Evolutionary conservation across 2,888 invertebrate species (phyloP).

Genomic region (Anthrax anthrax): DNA sequence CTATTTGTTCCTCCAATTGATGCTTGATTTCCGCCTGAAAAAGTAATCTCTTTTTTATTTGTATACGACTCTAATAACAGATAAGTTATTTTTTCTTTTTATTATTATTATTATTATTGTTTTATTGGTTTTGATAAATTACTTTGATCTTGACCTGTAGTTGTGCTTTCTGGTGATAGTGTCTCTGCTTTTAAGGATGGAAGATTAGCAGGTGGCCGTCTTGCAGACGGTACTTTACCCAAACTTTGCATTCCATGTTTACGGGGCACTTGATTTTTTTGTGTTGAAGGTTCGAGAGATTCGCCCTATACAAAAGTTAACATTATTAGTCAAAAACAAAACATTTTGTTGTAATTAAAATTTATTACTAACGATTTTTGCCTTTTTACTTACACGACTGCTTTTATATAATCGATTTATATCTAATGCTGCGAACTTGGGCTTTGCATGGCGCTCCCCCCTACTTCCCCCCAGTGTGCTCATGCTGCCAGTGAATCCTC

Average conservation of each 20-base stretch:
- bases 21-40: slow-evolving; percentile 9
- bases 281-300: slow-evolving; percentile 74
- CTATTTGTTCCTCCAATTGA: slow-evolving; percentile 8
- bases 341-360: too few relatives aligned
- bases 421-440: slow-evolving; percentile 92
- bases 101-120: too few relatives aligned
- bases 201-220: slow-evolving; percentile 96
- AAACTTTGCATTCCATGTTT: slow-evolving; percentile 99
- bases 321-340: slow-evolving; percentile 2
- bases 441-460: slow-evolving; percentile 50
- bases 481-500: slow-evolving; percentile 38
- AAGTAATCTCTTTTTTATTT: too few relatives aligned
- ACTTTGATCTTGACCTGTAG: slow-evolving; percentile 8
- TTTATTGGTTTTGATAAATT: background rate
- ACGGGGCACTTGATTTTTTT: slow-evolving; percentile 78
- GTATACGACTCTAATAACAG: too few relatives aligned
- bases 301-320: slow-evolving; percentile 48
- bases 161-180: slow-evolving; percentile 29
- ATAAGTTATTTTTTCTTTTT: background rate
- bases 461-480: slow-evolving; percentile 38
- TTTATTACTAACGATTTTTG: too few relatives aligned
- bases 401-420: slow-evolving; percentile 93
- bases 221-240: slow-evolving; percentile 96
- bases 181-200: slow-evolving; percentile 97
- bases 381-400: slow-evolving; percentile 51